Evolutionary conservation across 2,113 vertebrate genomes (phyloP).

Genomic region (Candoia aspera): DNA sequence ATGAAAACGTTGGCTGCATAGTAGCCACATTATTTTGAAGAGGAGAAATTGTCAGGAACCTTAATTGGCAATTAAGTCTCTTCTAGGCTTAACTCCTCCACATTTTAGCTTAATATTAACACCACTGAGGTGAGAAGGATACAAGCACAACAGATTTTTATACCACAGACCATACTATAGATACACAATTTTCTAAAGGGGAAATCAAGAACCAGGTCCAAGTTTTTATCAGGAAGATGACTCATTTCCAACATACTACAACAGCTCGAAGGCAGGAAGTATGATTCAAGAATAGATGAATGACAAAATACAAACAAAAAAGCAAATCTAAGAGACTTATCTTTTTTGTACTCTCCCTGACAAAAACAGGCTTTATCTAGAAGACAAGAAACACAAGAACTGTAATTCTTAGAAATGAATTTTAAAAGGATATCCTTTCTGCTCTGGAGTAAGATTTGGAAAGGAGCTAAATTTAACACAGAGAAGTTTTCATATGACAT

Average conservation of each 20-base stretch:
- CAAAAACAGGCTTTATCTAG: neutral
- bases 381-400: neutral
- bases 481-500: neutral
- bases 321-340: neutral
- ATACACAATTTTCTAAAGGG: neutral
- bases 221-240: neutral
- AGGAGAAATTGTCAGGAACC: conserved; percentile 4
- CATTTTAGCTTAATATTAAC: neutral
- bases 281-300: neutral
- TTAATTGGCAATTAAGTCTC: neutral
- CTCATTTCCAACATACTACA: neutral
- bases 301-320: neutral
- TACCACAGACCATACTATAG: neutral
- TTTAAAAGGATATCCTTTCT: neutral
- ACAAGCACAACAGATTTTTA: neutral
- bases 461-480: neutral
- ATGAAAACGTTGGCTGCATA: conserved; percentile 18
- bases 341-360: neutral
- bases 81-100: neutral
- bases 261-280: neutral
- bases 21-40: neutral
- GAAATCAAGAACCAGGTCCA: neutral
- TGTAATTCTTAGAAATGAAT: neutral
- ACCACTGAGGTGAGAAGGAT: neutral
- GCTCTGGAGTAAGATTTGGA: neutral